Conservation (phyloP, 1,140 invertebrate genomes). For the Asobara japonica region DNA sequence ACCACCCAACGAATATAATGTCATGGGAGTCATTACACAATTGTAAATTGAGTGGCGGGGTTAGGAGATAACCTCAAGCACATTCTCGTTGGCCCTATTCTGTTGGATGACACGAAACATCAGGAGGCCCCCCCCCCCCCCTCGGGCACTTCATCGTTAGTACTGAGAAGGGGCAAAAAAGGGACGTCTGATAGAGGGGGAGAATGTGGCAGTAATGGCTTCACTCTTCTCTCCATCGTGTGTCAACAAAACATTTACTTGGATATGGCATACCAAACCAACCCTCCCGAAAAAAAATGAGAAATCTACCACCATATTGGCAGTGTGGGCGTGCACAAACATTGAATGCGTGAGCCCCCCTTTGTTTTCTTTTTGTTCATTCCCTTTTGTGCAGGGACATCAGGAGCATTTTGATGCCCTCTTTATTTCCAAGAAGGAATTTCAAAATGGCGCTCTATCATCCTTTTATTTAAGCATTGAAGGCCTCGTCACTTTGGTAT, state of each 20-base stretch:
- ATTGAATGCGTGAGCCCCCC: constrained; percentile 10
- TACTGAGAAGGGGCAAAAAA: background rate
- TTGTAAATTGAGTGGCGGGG: background rate
- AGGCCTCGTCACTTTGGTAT: no score
- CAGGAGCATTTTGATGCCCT: constrained; percentile 17
- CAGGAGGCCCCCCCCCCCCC: no score
- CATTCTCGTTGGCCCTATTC: background rate
- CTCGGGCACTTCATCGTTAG: background rate
- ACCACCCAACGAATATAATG: background rate
- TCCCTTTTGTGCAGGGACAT: background rate
- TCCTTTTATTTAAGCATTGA: background rate
- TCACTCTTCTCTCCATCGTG: constrained; percentile 39
- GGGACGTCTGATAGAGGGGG: background rate
- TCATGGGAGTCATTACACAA: background rate
- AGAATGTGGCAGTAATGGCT: constrained; percentile 50
- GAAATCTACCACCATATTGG: constrained; percentile 37
- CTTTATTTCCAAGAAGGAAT: constrained; percentile 11
- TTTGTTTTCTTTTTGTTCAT: constrained; percentile 28
- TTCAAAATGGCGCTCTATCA: constrained; percentile 6
- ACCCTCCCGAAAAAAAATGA: constrained; percentile 20
- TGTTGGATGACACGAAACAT: background rate
- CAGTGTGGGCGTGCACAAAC: constrained; percentile 32
- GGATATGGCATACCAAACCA: constrained; percentile 45
- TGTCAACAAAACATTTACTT: constrained; percentile 62
- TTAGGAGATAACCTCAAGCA: constrained; percentile 3